Evolutionary conservation across 2,888 invertebrate species (phyloP).

Genomic region (Cheilosia vernalis): DNA sequence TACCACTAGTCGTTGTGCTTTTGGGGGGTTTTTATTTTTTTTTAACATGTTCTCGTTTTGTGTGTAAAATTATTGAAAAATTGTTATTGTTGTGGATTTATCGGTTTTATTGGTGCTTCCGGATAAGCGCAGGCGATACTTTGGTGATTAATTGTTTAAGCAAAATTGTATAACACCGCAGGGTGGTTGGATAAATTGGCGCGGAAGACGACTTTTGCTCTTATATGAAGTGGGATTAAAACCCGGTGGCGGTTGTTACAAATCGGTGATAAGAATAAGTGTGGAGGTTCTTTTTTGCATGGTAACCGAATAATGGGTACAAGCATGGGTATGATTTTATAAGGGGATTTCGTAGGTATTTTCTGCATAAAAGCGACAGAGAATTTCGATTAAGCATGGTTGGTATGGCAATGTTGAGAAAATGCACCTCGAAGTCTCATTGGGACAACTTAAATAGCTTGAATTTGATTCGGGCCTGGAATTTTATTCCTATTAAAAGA

Average conservation of each 20-base stretch:
- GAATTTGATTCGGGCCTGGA: too few species aligned
- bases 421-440: too few species aligned
- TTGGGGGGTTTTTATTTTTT: slow-evolving; percentile 9
- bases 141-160: slow-evolving; percentile 61
- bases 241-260: not conserved
- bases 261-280: slow-evolving; percentile 4
- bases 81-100: slow-evolving; percentile 56
- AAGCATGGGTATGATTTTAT: not conserved
- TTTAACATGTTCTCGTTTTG: slow-evolving; percentile 8
- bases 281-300: not conserved
- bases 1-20: slow-evolving; percentile 30
- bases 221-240: not conserved
- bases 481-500: too few species aligned
- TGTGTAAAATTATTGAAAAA: slow-evolving; percentile 61
- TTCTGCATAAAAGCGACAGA: not conserved
- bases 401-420: too few species aligned
- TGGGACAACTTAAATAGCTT: too few species aligned
- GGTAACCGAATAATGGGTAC: not conserved
- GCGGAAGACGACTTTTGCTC: slow-evolving; percentile 10
- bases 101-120: slow-evolving; percentile 11
- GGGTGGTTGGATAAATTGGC: slow-evolving; percentile 45
- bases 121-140: slow-evolving; percentile 48
- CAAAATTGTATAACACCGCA: slow-evolving; percentile 10
- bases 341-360: not conserved
- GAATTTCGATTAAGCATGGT: not conserved